A percentile compares a stretch with the other conserved stretches of the same genome.
Evolutionary conservation across 2,888 invertebrate species (phyloP).

Genomic region (Nemapogon koenigi): DNA sequence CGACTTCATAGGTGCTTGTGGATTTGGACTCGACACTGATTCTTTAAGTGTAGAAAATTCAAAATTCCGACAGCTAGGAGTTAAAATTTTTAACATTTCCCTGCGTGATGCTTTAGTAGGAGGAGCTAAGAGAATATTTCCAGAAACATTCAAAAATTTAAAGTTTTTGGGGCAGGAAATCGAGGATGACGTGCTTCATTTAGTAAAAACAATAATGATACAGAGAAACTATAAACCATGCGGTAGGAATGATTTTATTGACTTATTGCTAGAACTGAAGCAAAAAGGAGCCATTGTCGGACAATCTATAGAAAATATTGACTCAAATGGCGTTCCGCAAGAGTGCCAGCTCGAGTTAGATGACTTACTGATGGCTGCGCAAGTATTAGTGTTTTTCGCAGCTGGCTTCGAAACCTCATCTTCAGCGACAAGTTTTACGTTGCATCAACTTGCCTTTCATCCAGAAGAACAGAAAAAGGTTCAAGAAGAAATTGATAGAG

Average conservation of each 20-base stretch:
- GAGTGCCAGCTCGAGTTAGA: constrained; percentile 29
- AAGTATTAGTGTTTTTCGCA: constrained; percentile 51
- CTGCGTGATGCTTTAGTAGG: constrained; percentile 30
- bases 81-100: constrained; percentile 36
- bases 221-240: constrained; percentile 37
- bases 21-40: constrained; percentile 48
- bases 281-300: constrained; percentile 40
- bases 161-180: constrained; percentile 33
- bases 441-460: constrained; percentile 44
- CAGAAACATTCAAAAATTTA: constrained; percentile 37
- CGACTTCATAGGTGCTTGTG: constrained; percentile 30
- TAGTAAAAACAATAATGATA: constrained; percentile 33
- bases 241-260: constrained; percentile 48
- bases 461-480: constrained; percentile 29
- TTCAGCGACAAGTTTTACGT: constrained; percentile 47
- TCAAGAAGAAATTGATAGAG: constrained; percentile 30
- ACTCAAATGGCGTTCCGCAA: constrained; percentile 20
- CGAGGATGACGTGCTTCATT: constrained; percentile 30
- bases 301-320: constrained; percentile 38
- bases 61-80: constrained; percentile 39
- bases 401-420: constrained; percentile 63
- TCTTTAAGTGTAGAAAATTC: constrained; percentile 40
- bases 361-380: constrained; percentile 39
- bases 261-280: constrained; percentile 40
- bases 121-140: constrained; percentile 36